Evolutionary conservation across 2,797 vertebrate species (phyloP).

Genomic region (Galagoides demidoff): DNA sequence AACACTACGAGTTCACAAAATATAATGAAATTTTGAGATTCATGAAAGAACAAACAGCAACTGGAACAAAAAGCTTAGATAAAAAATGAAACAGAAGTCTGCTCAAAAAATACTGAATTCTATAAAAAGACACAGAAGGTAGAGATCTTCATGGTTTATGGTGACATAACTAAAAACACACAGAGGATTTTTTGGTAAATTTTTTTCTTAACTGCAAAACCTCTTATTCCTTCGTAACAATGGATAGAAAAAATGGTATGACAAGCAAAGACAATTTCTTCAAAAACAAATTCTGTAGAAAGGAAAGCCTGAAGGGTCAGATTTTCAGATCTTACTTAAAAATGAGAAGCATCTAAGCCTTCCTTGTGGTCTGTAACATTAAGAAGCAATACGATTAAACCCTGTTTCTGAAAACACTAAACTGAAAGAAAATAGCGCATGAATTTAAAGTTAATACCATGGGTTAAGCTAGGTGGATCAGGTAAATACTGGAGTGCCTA

Average conservation of each 20-base stretch:
- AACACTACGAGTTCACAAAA: conserved; percentile 53
- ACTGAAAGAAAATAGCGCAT: conserved; percentile 40
- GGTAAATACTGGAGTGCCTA: neutral
- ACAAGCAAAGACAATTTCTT: conserved; percentile 28
- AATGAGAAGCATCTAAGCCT: neutral
- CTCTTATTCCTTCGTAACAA: conserved; percentile 6
- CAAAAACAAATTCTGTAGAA: conserved; percentile 43
- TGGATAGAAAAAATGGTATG: neutral
- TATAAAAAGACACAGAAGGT: conserved; percentile 40
- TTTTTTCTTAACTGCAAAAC: conserved; percentile 53
- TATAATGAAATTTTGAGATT: conserved; percentile 65
- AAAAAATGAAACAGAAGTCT: conserved; percentile 49
- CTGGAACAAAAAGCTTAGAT: conserved; percentile 53
- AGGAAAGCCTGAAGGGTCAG: conserved; percentile 12
- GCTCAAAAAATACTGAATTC: conserved; percentile 30
- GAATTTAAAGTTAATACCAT: neutral
- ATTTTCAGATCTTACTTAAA: conserved; percentile 18
- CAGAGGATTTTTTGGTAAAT: neutral
- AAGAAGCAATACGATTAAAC: conserved; percentile 27
- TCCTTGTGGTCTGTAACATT: neutral
- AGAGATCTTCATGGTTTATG: neutral
- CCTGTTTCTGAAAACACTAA: conserved; percentile 41
- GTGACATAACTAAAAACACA: conserved; percentile 32
- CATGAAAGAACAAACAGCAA: conserved; percentile 39
- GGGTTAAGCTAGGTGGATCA: neutral